Conservation (phyloP, 2,113 vertebrate genomes). For the Heterotilapia buettikoferi region DNA sequence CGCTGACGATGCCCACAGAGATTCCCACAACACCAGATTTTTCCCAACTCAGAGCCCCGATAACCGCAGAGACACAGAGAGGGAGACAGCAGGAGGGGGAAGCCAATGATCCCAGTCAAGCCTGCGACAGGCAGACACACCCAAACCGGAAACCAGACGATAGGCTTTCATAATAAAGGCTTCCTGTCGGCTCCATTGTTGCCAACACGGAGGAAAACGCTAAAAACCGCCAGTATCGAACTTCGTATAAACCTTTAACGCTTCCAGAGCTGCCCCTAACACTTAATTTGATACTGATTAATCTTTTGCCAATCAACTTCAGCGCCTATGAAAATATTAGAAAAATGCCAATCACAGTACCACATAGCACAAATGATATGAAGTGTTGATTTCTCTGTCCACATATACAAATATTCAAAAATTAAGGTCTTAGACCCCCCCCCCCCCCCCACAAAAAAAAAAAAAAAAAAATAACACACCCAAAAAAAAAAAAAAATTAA, state of each 20-base stretch:
- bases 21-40: constrained; percentile 21
- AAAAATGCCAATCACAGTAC: background rate
- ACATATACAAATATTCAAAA: background rate
- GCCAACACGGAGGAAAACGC: background rate
- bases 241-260: background rate
- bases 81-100: background rate
- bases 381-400: background rate
- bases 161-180: constrained; percentile 32
- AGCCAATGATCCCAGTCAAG: background rate
- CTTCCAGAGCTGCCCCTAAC: background rate
- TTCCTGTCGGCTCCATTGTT: background rate
- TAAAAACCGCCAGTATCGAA: accelerated
- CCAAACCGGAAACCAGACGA: background rate
- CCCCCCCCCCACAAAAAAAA: accelerated
- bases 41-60: constrained; percentile 22
- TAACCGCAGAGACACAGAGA: constrained; percentile 9
- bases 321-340: background rate
- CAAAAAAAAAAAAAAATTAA: too few species aligned
- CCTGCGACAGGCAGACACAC: background rate
- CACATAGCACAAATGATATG: background rate
- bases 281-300: background rate
- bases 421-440: background rate
- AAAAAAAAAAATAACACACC: too few species aligned
- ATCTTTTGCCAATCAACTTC: background rate
- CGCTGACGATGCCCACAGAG: constrained; percentile 21